Percentiles rank a stretch among this genome's conserved stretches.
These are phyloP conservation scores for Graptemys geographica DNA, from an alignment of 2,797 vertebrate genomes.

Conservation along the genomic window DNA sequence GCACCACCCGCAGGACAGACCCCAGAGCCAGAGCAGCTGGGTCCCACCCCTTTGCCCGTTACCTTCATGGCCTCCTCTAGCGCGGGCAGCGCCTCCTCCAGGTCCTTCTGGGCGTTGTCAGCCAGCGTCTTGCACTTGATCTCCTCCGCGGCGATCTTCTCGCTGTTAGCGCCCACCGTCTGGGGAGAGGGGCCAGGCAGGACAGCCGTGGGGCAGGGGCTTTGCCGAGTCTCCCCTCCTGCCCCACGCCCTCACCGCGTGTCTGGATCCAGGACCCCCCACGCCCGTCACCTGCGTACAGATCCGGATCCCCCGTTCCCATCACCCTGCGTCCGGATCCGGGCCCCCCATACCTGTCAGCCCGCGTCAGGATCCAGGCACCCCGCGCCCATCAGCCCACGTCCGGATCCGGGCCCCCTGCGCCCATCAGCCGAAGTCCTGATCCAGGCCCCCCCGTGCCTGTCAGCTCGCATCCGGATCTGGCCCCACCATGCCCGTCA, in stretches of 20 bases:
- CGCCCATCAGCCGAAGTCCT: too few relatives aligned
- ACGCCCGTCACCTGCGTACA: too few relatives aligned
- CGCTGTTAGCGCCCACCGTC: conserved; percentile 87
- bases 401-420: background rate
- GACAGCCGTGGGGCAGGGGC: background rate
- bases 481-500: too few relatives aligned
- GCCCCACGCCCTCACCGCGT: background rate
- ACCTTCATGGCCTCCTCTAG: conserved; percentile 93
- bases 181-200: conserved; percentile 38
- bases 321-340: too few relatives aligned
- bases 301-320: too few relatives aligned
- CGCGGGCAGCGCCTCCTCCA: conserved; percentile 90
- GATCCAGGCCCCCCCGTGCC: too few relatives aligned
- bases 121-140: conserved; percentile 89
- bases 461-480: too few relatives aligned
- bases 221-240: background rate
- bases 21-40: too few relatives aligned
- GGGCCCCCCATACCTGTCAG: too few relatives aligned
- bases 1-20: too few relatives aligned
- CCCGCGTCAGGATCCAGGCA: background rate
- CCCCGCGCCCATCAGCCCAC: background rate
- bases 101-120: conserved; percentile 90
- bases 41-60: background rate
- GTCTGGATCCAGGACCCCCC: background rate
- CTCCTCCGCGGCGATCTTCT: conserved; percentile 90